Conservation (phyloP, 2,888 invertebrate genomes). For the Standfussiana lucernea region DNA sequence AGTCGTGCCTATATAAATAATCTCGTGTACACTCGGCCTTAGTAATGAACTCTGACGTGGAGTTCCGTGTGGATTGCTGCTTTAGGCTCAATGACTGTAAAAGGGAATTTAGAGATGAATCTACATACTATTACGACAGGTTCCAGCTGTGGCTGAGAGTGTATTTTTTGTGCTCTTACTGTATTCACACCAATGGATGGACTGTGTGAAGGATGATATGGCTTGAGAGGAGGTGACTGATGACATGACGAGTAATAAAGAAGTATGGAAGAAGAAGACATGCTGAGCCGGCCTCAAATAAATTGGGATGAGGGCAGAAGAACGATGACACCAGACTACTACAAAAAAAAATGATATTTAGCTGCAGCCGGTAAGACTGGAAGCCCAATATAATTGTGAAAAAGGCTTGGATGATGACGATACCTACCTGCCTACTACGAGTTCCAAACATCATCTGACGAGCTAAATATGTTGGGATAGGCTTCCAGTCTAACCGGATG, state of each 20-base stretch:
- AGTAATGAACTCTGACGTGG: conserved; percentile 35
- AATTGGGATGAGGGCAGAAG: too few species aligned
- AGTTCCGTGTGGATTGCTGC: conserved; percentile 1
- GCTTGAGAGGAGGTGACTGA: not conserved
- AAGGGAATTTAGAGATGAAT: not conserved
- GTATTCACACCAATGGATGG: not conserved
- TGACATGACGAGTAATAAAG: not conserved
- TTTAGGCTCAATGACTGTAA: not conserved
- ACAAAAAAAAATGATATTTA: too few species aligned
- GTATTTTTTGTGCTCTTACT: not conserved
- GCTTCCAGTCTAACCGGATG: too few species aligned
- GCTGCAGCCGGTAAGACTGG: too few species aligned
- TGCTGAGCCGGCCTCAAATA: too few species aligned
- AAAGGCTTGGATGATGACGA: too few species aligned
- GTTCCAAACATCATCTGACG: too few species aligned
- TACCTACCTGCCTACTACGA: too few species aligned
- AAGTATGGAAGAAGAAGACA: too few species aligned
- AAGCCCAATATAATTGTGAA: too few species aligned
- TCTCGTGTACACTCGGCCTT: conserved; percentile 18
- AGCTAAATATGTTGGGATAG: too few species aligned
- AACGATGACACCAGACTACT: too few species aligned
- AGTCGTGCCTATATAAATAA: conserved; percentile 37
- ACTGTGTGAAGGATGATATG: not conserved
- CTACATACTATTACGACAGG: not conserved
- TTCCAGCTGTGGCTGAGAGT: not conserved